Evolutionary conservation across 2,113 vertebrate genomes (phyloP), one percentile per base, ranked within the genome.

Genomic region (Atrichornis clamosus): DNA sequence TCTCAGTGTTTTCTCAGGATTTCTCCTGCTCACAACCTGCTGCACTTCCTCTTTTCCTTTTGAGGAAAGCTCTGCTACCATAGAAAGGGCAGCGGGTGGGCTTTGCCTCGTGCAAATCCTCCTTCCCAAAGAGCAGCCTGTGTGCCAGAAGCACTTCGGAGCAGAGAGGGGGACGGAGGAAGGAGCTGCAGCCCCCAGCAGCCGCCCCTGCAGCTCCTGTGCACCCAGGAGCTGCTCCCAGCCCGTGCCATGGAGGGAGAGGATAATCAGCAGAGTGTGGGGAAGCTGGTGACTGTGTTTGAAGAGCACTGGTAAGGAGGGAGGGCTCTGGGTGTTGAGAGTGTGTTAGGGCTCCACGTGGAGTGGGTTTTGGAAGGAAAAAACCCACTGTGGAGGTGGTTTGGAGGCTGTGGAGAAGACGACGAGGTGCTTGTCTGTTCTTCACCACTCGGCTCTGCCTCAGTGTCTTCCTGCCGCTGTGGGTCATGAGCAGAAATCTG

Each of bases 261-360:
- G 2, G 35, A 62, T 7, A 9, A n/a, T 12, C 56, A 42, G 18
- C 75, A 2, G 42, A 77, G 56, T 0, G 96, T 98, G 91, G 79
- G 84, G 87, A 75, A 63, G 30, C 87, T 97, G 82, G 90, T 95
- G 80, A 91, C 96, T 55, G 78, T 46, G 6, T 97, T 98, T 76
- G 97, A 98, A 53, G 95, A 93, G 23, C 77, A 47, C 53, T 83
- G 98, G 98, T 98, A 98, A 67, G 78, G 67, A 53, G 28, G 32
- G n/a, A 49, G 27, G 23, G 2, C 49, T 30, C 72, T 68, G 79
- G 63, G 52, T 8, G 10, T 39, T 64, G 22, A 5, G 33, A 22
- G 44, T 56, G 9, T 4, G 0, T 50, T 39, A 44, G 39, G 64
- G n/a, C 63, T 92, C 32, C 60, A 10, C 0, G 1, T 11, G 24